These are phyloP conservation scores for Nycticryphes semicollaris DNA, from an alignment of 2,113 vertebrate genomes.

Conservation along the genomic window DNA sequence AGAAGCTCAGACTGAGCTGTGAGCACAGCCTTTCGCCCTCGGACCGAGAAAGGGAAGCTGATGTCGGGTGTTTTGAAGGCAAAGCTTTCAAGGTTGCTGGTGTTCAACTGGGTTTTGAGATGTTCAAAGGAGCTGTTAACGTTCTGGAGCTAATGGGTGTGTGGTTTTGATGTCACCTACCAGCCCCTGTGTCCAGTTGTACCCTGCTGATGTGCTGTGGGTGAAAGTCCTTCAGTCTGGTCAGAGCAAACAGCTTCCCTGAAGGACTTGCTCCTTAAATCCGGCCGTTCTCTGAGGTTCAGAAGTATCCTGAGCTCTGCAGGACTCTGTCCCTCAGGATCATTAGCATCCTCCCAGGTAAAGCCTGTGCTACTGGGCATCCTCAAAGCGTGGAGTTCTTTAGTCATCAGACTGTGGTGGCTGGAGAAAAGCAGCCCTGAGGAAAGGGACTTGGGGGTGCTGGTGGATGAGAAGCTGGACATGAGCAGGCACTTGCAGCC, in stretches of 20 bases:
- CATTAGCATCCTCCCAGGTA: neutral
- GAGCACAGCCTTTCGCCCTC: neutral
- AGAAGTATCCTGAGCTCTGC: neutral
- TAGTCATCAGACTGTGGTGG: neutral
- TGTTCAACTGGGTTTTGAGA: neutral
- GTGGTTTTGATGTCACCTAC: neutral
- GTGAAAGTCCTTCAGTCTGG: neutral
- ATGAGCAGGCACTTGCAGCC: no score
- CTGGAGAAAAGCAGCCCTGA: neutral
- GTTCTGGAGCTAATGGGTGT: neutral
- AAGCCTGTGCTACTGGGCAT: neutral
- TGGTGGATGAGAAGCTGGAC: no score
- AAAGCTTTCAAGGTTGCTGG: neutral
- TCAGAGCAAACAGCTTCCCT: neutral
- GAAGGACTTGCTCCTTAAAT: neutral
- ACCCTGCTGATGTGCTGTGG: fast-evolving
- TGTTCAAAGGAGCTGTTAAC: neutral
- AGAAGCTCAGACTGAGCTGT: neutral
- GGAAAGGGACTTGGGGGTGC: no score
- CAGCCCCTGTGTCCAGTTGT: fast-evolving
- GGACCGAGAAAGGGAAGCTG: neutral
- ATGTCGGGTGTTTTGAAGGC: neutral
- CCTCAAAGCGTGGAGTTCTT: neutral
- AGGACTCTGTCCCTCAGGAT: neutral
- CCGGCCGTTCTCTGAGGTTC: neutral